Conservation (phyloP, 2,797 vertebrate species). For the Sebastes alutus region DNA sequence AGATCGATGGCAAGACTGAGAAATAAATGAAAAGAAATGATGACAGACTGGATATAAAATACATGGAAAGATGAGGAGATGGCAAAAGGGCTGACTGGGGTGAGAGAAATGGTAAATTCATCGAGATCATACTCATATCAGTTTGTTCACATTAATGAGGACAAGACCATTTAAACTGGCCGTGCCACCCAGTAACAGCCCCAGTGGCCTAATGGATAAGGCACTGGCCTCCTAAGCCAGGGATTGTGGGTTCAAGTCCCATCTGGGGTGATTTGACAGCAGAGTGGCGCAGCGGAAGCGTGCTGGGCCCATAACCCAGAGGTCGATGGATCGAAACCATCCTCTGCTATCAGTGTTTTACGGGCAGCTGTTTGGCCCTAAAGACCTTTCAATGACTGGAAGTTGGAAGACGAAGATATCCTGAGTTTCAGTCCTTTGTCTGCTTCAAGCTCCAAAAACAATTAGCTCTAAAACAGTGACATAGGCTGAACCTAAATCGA, state of each 20-base stretch:
- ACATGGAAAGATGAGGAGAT: constrained; percentile 2
- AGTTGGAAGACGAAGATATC: too few species aligned
- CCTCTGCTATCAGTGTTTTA: constrained; percentile 57
- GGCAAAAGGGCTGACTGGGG: not conserved
- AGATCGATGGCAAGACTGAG: not conserved
- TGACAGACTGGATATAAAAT: constrained; percentile 19
- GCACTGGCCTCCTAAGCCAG: constrained; percentile 82
- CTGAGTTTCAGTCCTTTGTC: too few species aligned
- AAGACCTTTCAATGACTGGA: too few species aligned
- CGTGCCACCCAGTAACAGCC: too few species aligned
- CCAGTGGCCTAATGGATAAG: constrained; percentile 72
- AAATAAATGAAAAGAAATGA: constrained; percentile 5
- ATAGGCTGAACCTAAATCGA: too few species aligned
- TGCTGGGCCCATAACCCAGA: constrained; percentile 67
- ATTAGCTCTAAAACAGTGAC: too few species aligned
- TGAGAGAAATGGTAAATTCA: constrained; percentile 6
- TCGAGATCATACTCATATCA: not conserved
- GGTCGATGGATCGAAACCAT: constrained; percentile 78
- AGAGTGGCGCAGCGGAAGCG: constrained; percentile 30
- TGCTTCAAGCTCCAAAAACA: too few species aligned
- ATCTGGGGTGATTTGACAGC: constrained; percentile 59
- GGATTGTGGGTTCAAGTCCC: constrained; percentile 81
- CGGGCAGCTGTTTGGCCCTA: not conserved
- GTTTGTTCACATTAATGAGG: not conserved
- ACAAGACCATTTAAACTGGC: too few species aligned